phyloP scores from a whole-genome alignment of 2,113 vertebrate species.

The Pandion haliaetus region DNA sequence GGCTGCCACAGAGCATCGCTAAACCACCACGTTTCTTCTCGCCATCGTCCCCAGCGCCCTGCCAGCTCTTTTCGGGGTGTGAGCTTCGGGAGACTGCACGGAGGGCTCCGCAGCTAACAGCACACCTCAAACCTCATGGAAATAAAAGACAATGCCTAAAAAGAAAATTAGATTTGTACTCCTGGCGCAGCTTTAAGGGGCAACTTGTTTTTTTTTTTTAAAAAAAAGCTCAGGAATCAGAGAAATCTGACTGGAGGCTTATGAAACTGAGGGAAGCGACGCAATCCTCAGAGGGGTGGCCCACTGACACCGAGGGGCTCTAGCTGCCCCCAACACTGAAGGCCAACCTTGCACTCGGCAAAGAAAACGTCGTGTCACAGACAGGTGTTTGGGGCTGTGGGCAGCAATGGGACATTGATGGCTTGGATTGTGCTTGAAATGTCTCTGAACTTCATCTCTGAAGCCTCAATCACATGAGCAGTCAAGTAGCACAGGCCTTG shows the following conservation, averaged over 20 bases:
- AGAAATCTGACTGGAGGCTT: neutral
- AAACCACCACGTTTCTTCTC: neutral
- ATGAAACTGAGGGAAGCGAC: neutral
- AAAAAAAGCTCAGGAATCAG: slow-evolving; percentile 39
- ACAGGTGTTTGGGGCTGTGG: neutral
- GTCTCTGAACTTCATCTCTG: slow-evolving; percentile 48
- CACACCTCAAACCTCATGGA: neutral
- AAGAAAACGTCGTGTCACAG: slow-evolving; percentile 26
- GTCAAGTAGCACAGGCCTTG: slow-evolving; percentile 55
- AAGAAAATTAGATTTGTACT: neutral
- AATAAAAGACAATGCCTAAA: neutral
- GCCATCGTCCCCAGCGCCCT: neutral
- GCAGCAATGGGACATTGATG: slow-evolving; percentile 46
- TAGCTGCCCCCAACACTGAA: neutral
- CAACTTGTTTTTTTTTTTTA: neutral
- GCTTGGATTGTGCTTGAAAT: slow-evolving; percentile 69
- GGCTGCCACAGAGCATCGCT: neutral
- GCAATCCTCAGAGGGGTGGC: neutral
- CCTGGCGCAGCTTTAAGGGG: neutral
- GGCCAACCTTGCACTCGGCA: neutral
- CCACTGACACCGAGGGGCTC: neutral
- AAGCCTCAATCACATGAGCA: slow-evolving; percentile 60
- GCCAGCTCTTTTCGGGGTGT: neutral
- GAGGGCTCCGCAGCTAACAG: neutral
- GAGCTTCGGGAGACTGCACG: neutral